Evolutionary conservation across 92 coral and sea anemone species (phyloP).

Genomic region (Parazoanthus swiftii): DNA sequence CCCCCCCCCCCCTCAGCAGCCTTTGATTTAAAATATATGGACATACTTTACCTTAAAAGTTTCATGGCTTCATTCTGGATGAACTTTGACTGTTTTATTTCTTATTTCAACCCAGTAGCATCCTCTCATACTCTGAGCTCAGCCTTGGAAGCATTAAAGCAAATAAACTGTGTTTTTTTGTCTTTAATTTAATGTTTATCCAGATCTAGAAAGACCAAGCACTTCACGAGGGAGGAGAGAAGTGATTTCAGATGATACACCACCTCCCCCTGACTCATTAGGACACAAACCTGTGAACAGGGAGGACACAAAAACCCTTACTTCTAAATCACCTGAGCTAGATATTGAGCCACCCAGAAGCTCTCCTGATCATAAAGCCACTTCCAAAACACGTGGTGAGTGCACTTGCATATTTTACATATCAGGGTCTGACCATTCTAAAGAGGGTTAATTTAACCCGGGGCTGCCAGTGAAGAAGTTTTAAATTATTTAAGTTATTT

Average conservation of each 20-base stretch:
- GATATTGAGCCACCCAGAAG: constrained; percentile 7
- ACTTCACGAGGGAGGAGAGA: constrained; percentile 59
- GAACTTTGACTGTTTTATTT: too few species aligned
- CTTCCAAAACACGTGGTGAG: background rate
- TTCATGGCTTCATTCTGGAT: too few species aligned
- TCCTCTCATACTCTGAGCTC: too few species aligned
- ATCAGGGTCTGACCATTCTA: background rate
- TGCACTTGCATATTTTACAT: too few species aligned
- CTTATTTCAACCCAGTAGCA: too few species aligned
- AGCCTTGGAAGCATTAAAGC: too few species aligned
- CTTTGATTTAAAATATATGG: too few species aligned
- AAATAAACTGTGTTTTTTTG: background rate
- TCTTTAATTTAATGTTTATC: background rate
- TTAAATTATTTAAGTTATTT: too few species aligned
- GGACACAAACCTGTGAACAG: constrained; percentile 37
- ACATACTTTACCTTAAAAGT: too few species aligned
- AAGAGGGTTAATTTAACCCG: background rate
- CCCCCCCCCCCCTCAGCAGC: too few species aligned
- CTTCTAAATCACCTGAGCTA: background rate
- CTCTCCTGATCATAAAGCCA: constrained; percentile 1
- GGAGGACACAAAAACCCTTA: constrained; percentile 15
- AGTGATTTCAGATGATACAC: constrained; percentile 24
- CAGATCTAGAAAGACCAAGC: constrained; percentile 62
- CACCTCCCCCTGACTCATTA: constrained; percentile 54
- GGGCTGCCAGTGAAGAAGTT: too few species aligned